Conservation (phyloP, 2,888 invertebrate genomes). For the Lymantria dispar region DNA sequence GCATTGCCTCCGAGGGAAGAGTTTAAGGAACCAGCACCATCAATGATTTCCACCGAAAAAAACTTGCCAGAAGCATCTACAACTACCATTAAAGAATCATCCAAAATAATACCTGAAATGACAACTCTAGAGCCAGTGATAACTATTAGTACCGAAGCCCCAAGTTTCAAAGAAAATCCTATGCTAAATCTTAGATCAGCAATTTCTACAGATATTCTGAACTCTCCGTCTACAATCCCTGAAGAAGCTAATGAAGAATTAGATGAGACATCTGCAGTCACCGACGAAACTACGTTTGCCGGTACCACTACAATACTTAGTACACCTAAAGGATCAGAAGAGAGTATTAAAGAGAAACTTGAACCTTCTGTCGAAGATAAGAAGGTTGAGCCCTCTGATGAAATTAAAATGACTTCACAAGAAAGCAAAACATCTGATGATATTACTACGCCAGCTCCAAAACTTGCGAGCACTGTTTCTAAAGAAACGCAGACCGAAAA, state of each 20-base stretch:
- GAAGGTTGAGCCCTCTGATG: conserved; percentile 7
- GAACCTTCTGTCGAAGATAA: conserved; percentile 22
- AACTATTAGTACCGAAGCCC: conserved; percentile 31
- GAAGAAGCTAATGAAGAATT: conserved; percentile 51
- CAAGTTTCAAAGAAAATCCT: conserved; percentile 49
- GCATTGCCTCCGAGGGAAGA: conserved; percentile 39
- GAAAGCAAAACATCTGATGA: conserved; percentile 11
- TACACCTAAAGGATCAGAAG: not conserved
- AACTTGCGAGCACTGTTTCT: conserved; percentile 25
- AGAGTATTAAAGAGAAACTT: conserved; percentile 27
- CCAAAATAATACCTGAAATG: conserved; percentile 30
- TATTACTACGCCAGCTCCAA: conserved; percentile 15
- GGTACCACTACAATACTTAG: conserved; percentile 1
- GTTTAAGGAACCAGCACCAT: conserved; percentile 30
- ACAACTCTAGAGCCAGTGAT: conserved; percentile 30
- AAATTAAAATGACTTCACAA: conserved; percentile 15
- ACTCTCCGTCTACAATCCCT: conserved; percentile 48
- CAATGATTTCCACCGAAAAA: conserved; percentile 38
- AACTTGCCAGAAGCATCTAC: conserved; percentile 33
- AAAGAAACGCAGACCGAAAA: conserved; percentile 22
- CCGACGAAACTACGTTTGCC: conserved; percentile 13
- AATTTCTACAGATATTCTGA: conserved; percentile 63
- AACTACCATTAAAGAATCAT: conserved; percentile 36
- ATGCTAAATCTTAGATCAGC: conserved; percentile 66
- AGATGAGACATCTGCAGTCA: conserved; percentile 2